phyloP scores from a whole-genome alignment of 2,888 invertebrate genomes.

The Crossocerus cetratus region DNA sequence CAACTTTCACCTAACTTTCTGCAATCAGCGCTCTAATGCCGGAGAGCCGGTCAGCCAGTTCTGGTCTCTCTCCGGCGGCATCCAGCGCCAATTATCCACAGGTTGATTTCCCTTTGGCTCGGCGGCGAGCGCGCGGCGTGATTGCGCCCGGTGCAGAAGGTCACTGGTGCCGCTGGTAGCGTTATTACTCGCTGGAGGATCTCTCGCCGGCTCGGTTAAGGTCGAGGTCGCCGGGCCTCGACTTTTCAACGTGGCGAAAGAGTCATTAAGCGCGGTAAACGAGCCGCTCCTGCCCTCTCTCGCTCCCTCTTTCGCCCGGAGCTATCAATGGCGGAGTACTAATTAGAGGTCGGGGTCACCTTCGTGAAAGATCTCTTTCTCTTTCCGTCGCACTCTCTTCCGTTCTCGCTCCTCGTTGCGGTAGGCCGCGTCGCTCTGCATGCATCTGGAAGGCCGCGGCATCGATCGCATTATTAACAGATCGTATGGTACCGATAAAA shows the following conservation, averaged over 20 bases:
- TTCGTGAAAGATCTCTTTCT: conserved; percentile 3
- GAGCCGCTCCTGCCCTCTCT: neutral
- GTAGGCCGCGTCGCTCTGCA: neutral
- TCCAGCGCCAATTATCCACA: too few relatives aligned
- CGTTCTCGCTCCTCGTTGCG: neutral
- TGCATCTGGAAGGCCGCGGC: neutral
- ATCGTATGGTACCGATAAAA: conserved; percentile 8
- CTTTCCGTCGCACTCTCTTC: too few relatives aligned
- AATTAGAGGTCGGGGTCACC: conserved; percentile 18
- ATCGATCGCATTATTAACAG: conserved; percentile 17
- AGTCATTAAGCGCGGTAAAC: conserved; percentile 24
- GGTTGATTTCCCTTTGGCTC: neutral
- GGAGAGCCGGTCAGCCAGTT: too few relatives aligned
- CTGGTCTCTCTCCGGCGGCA: too few relatives aligned
- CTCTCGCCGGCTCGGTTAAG: neutral
- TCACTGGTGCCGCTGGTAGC: neutral
- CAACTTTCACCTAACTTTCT: neutral
- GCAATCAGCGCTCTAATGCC: too few relatives aligned
- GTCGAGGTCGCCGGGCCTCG: conserved; percentile 30
- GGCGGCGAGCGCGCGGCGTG: neutral
- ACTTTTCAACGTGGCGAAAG: conserved; percentile 14
- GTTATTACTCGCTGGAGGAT: neutral
- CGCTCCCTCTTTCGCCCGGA: neutral
- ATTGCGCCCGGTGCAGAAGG: neutral
- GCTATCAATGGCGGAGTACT: conserved; percentile 12